Evolutionary conservation across 2,113 vertebrate species (phyloP).

Genomic region (Mustelus asterias): DNA sequence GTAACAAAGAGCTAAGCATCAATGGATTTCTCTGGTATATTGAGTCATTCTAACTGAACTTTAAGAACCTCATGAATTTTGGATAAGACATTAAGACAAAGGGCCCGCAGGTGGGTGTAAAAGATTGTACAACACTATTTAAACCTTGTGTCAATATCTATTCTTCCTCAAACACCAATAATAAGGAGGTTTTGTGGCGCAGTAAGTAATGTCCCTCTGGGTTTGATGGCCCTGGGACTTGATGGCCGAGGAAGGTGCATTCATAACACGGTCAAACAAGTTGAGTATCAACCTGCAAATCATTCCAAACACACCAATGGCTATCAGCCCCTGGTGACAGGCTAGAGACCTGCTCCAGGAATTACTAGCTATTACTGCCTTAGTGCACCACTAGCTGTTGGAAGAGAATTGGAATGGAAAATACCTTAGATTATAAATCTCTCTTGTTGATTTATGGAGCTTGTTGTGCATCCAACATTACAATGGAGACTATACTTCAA

Average conservation of each 20-base stretch:
- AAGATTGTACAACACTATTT: not conserved
- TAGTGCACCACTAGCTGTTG: too few relatives aligned
- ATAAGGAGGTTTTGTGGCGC: not conserved
- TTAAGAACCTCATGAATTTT: not conserved
- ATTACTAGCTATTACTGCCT: too few relatives aligned
- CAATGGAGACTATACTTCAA: not conserved
- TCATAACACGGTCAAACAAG: too few relatives aligned
- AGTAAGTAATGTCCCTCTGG: too few relatives aligned
- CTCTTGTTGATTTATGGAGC: not conserved
- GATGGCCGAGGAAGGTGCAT: too few relatives aligned
- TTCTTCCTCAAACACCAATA: not conserved
- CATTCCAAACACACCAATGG: too few relatives aligned
- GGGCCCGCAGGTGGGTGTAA: not conserved
- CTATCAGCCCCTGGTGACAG: too few relatives aligned
- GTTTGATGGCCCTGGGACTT: too few relatives aligned
- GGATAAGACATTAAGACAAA: not conserved
- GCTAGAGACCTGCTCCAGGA: too few relatives aligned
- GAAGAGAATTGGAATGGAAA: too few relatives aligned
- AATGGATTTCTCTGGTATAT: not conserved
- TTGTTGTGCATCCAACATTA: not conserved
- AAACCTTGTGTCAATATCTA: not conserved
- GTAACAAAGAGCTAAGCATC: not conserved
- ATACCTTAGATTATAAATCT: too few relatives aligned
- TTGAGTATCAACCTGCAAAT: too few relatives aligned
- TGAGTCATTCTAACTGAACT: not conserved